These are phyloP conservation scores for Osedax fenrisi DNA, from an alignment of 2,888 invertebrate species.

Conservation along the genomic window DNA sequence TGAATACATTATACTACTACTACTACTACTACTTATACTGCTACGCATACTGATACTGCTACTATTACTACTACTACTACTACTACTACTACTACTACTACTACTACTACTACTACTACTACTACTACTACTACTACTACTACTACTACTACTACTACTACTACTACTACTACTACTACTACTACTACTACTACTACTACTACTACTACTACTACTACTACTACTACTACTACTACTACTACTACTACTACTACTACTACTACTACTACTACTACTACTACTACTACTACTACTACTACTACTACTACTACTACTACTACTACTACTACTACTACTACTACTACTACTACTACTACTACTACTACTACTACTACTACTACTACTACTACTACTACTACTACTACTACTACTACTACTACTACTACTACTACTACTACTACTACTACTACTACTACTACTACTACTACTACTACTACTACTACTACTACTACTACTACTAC, in stretches of 20 bases:
- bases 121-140: neutral
- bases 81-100: neutral
- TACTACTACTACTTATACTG: neutral
- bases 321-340: neutral
- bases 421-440: constrained; percentile 2
- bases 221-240: constrained; percentile 2
- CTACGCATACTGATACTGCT: neutral
- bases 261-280: neutral
- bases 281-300: neutral
- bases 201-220: too few species aligned
- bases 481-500: neutral
- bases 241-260: neutral
- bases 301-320: neutral
- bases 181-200: neutral
- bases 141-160: neutral
- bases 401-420: neutral
- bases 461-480: neutral
- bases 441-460: neutral
- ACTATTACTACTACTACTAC: neutral
- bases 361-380: neutral
- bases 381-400: neutral
- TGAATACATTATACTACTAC: too few species aligned
- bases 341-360: neutral
- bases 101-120: neutral
- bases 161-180: neutral